phyloP scores from a whole-genome alignment of 2,888 invertebrate genomes.

The Phymatocera aterrima region DNA sequence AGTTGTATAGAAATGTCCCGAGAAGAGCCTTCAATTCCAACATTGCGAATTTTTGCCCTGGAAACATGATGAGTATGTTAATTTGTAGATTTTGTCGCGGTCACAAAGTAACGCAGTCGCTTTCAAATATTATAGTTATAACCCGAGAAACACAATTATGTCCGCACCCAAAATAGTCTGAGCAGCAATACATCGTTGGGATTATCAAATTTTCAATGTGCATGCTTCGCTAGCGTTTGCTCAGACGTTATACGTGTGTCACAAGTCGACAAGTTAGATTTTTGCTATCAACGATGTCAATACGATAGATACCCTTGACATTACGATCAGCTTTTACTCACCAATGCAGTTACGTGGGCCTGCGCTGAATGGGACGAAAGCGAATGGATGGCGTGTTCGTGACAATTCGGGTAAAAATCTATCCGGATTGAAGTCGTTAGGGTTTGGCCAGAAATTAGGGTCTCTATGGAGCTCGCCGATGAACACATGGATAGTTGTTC shows the following conservation, averaged over 20 bases:
- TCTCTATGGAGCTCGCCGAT: constrained; percentile 82
- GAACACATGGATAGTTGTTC: constrained; percentile 76
- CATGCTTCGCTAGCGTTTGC: not conserved
- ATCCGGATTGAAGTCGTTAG: constrained; percentile 81
- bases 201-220: too few species aligned
- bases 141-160: too few species aligned
- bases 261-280: not conserved
- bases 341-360: constrained; percentile 80
- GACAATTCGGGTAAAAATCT: constrained; percentile 80
- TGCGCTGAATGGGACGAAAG: constrained; percentile 83
- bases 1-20: constrained; percentile 58
- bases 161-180: too few species aligned
- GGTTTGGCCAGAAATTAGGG: constrained; percentile 80
- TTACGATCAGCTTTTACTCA: too few species aligned
- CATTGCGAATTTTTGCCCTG: constrained; percentile 63
- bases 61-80: not conserved
- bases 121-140: too few species aligned
- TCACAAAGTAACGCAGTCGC: too few species aligned
- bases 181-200: too few species aligned
- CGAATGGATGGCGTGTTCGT: constrained; percentile 78
- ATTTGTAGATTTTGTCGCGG: not conserved
- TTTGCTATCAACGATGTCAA: not conserved
- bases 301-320: not conserved
- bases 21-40: constrained; percentile 62
- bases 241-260: not conserved